Evolutionary conservation across 2,113 vertebrate species (phyloP), one percentile per base, ranked within the genome.

Genomic region (Oryzias curvinotus): DNA sequence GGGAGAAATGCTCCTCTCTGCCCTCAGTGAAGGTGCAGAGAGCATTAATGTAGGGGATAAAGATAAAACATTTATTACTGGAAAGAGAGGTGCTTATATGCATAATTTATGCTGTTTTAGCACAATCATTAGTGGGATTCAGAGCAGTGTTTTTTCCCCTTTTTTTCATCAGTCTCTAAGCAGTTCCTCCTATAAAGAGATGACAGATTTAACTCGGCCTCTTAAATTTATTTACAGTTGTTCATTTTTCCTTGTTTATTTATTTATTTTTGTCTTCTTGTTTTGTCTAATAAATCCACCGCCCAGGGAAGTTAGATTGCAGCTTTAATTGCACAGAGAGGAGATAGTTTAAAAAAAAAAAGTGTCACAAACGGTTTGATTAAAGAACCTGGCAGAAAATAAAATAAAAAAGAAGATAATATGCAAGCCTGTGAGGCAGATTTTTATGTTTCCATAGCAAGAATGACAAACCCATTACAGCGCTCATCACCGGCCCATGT

Each of bases 21-120:
- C 92, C 92, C 36, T 90, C 90, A 90, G 88, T 90, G 88, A 94
- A 95, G 94, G 92, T 95, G 94, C 93, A 92, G 91, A 92, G 91
- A 95, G 94, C 94, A 95, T 95, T 96, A 96, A 82, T 98, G 95
- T 93, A 93, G 91, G 93, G 91, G 93, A 92, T 95, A 95, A 96
- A 95, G 93, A 98, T 99, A 96, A 99, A 98, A 97, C 96, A 98
- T 98, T 97, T 98, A 99, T 98, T 98, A 96, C 95, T 93, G 93
- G 95, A 96, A 95, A 94, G 95, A 95, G 94, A 96, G 94, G 94
- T 94, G 94, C 93, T 96, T 95, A 97, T 98, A 98, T 99, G 94
- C 97, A 99, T 98, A 98, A 99, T 99, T 98, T 96, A 99, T 98
- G 95, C 95, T 94, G 96, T 98, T 99, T 98, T 98, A 99, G 96